phyloP scores from a whole-genome alignment of 1,140 invertebrate species.

The Leptinotarsa undecemlineata region DNA sequence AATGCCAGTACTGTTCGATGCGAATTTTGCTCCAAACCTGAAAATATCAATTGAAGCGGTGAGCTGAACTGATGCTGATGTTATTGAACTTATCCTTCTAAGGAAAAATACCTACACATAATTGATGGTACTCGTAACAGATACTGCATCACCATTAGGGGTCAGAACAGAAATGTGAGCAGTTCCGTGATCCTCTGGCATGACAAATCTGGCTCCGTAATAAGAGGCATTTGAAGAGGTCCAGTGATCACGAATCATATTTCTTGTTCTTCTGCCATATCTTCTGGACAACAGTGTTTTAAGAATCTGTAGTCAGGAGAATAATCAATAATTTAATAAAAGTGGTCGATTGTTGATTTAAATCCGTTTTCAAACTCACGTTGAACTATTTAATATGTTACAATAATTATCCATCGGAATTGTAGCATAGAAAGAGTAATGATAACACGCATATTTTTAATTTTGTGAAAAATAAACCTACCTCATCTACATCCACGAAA shows the following conservation, averaged over 20 bases:
- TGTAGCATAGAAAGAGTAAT: too few species aligned
- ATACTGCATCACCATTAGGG: slow-evolving; percentile 88
- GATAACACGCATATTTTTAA: too few species aligned
- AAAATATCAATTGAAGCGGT: slow-evolving; percentile 78
- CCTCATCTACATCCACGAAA: slow-evolving; percentile 55
- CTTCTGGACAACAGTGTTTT: slow-evolving; percentile 66
- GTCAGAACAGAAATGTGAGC: slow-evolving; percentile 86
- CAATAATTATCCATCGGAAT: too few species aligned
- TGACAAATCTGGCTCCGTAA: slow-evolving; percentile 69
- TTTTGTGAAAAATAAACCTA: slow-evolving; percentile 21
- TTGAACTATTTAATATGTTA: too few species aligned
- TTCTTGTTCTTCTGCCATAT: slow-evolving; percentile 67
- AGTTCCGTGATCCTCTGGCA: slow-evolving; percentile 78
- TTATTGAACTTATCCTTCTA: slow-evolving; percentile 72
- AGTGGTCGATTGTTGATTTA: too few species aligned
- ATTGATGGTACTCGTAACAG: slow-evolving; percentile 93
- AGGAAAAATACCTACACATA: slow-evolving; percentile 75
- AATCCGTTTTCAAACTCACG: too few species aligned
- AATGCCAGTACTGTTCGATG: slow-evolving; percentile 78
- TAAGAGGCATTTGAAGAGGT: slow-evolving; percentile 69
- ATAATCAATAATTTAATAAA: background rate
- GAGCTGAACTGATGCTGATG: slow-evolving; percentile 89
- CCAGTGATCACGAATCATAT: slow-evolving; percentile 62
- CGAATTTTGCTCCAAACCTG: slow-evolving; percentile 76
- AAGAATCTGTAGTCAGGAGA: slow-evolving; percentile 53